A percentile compares a stretch with the other conserved stretches of the same genome.
Conservation (phyloP, 1,140 invertebrate species). For the Brachionus asplanchnoidis region DNA sequence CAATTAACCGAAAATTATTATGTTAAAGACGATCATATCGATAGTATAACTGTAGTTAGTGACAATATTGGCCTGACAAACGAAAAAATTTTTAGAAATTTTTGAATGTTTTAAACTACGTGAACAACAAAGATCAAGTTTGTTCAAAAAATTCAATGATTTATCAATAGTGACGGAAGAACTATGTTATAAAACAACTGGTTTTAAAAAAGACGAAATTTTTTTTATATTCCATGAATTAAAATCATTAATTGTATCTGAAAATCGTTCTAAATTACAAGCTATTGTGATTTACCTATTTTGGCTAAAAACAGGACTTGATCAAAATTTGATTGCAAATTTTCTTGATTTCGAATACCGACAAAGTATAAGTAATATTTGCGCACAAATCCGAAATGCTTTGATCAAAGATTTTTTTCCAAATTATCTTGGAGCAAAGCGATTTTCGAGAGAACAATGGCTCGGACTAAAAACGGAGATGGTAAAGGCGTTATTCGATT, state of each 20-base stretch:
- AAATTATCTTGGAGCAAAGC: background rate
- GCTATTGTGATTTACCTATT: background rate
- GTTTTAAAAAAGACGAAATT: background rate
- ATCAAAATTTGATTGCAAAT: background rate
- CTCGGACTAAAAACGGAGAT: background rate
- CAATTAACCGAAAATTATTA: no score
- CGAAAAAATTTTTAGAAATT: no score
- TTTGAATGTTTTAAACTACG: no score
- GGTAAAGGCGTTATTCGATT: slow-evolving; percentile 1
- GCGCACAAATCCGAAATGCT: background rate
- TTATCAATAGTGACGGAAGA: no score
- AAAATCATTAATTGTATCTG: background rate
- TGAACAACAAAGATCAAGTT: no score
- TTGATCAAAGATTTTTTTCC: background rate
- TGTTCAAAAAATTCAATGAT: no score
- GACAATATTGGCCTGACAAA: no score
- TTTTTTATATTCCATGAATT: background rate
- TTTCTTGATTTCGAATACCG: background rate
- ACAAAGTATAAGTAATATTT: background rate
- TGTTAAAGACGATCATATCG: no score
- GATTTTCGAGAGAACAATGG: background rate
- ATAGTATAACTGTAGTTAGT: no score
- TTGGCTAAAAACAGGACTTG: slow-evolving; percentile 2
- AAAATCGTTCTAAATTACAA: slow-evolving; percentile 7
- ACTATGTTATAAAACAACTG: background rate